Conservation (phyloP, 2,888 invertebrate genomes). For the Tuberolachnus salignus region DNA sequence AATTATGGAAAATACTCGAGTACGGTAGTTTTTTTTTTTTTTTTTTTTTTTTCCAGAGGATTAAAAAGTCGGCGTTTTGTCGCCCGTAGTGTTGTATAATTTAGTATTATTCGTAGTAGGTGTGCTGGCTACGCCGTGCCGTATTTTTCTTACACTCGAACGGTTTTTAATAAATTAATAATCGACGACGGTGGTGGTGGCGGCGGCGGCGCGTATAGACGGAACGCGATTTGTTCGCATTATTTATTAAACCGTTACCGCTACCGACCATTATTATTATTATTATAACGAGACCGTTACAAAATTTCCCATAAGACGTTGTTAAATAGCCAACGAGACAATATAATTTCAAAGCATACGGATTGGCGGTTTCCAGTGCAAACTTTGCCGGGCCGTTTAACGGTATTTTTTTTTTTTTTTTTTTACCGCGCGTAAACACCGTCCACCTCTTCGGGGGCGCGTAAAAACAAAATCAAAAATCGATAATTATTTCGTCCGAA, state of each 20-base stretch:
- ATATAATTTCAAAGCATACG: not conserved
- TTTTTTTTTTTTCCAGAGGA: not conserved
- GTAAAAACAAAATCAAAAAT: too few relatives aligned
- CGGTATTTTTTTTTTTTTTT: too few relatives aligned
- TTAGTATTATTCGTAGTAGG: too few relatives aligned
- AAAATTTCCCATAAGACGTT: not conserved
- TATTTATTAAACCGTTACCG: conserved; percentile 4
- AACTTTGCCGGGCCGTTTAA: not conserved
- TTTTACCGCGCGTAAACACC: too few relatives aligned
- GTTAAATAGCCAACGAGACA: not conserved
- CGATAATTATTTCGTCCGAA: too few relatives aligned
- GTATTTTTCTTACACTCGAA: not conserved
- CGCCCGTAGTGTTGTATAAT: not conserved
- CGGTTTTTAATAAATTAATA: conserved; percentile 2
- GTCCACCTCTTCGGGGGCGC: too few relatives aligned
- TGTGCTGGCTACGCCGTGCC: too few relatives aligned
- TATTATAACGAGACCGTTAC: conserved; percentile 6
- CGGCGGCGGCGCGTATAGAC: too few relatives aligned
- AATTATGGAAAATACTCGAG: too few relatives aligned
- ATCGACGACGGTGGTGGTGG: not conserved
- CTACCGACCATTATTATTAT: too few relatives aligned
- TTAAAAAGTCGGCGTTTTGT: not conserved
- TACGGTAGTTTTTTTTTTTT: too few relatives aligned
- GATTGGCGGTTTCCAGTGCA: not conserved
- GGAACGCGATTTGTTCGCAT: not conserved